Evolutionary conservation across 2,888 invertebrate genomes (phyloP).

Genomic region (Sminthurinus aureus): DNA sequence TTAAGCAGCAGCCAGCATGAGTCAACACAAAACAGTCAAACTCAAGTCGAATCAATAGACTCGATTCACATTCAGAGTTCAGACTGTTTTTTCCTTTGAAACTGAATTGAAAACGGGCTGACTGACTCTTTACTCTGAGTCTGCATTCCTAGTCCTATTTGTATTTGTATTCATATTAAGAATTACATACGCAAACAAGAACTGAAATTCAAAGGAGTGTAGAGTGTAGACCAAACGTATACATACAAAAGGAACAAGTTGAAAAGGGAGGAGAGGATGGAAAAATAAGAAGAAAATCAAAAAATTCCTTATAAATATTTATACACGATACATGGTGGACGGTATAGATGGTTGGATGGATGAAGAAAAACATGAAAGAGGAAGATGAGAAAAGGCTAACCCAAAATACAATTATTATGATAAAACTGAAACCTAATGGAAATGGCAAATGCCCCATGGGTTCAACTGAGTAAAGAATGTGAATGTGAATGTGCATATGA

Average conservation of each 20-base stretch:
- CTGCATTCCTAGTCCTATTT: no score
- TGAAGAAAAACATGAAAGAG: neutral
- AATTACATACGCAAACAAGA: neutral
- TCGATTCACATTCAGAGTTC: no score
- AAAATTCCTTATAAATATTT: neutral
- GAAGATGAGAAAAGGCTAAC: neutral
- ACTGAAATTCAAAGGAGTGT: neutral
- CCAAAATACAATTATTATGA: neutral
- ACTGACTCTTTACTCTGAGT: no score
- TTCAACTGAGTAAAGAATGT: neutral
- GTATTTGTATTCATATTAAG: no score
- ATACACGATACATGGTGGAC: neutral
- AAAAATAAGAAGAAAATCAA: neutral
- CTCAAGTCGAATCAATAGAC: no score
- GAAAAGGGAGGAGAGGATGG: neutral
- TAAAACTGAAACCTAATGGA: neutral
- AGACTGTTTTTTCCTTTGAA: neutral
- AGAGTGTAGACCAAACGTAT: neutral
- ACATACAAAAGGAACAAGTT: neutral
- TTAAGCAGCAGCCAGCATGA: no score
- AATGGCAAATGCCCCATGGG: neutral
- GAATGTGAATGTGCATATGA: neutral
- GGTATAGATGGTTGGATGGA: no score
- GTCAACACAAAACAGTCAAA: no score
- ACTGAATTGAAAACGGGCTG: no score